These are phyloP conservation scores for Scrobipalpa costella DNA, from an alignment of 2,888 invertebrate genomes.

Conservation along the genomic window DNA sequence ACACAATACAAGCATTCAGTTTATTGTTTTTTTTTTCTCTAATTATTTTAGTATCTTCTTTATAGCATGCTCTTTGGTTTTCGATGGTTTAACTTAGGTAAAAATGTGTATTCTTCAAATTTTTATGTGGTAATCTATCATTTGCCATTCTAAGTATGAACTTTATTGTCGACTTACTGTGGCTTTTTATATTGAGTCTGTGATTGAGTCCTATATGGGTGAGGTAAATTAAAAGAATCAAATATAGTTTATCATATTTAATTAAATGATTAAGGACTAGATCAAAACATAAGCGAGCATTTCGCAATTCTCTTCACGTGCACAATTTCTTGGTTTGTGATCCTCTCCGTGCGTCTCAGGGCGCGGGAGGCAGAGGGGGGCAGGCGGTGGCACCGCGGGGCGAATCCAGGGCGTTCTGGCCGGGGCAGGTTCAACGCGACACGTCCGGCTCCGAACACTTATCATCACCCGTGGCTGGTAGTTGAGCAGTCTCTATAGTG, in stretches of 20 bases:
- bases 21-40: too few species aligned
- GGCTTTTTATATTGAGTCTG: too few species aligned
- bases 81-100: too few species aligned
- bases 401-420: constrained; percentile 67
- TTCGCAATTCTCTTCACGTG: constrained; percentile 67
- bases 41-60: too few species aligned
- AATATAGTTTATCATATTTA: constrained; percentile 27
- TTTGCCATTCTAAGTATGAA: too few species aligned
- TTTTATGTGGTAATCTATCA: too few species aligned
- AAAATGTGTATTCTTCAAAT: too few species aligned
- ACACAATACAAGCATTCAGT: too few species aligned
- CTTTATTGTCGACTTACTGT: too few species aligned
- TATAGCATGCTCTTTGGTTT: too few species aligned
- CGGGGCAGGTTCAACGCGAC: constrained; percentile 65
- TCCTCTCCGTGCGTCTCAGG: constrained; percentile 62
- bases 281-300: constrained; percentile 64
- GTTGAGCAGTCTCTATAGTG: constrained; percentile 73
- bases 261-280: constrained; percentile 69
- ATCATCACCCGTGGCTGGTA: constrained; percentile 49
- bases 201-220: too few species aligned
- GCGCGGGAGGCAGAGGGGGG: constrained; percentile 44
- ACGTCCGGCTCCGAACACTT: constrained; percentile 66
- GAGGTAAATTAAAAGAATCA: neutral
- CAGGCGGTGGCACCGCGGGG: constrained; percentile 62
- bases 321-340: constrained; percentile 61